These are phyloP conservation scores for Microchrysa polita DNA, from an alignment of 2,888 invertebrate species.

Conservation along the genomic window DNA sequence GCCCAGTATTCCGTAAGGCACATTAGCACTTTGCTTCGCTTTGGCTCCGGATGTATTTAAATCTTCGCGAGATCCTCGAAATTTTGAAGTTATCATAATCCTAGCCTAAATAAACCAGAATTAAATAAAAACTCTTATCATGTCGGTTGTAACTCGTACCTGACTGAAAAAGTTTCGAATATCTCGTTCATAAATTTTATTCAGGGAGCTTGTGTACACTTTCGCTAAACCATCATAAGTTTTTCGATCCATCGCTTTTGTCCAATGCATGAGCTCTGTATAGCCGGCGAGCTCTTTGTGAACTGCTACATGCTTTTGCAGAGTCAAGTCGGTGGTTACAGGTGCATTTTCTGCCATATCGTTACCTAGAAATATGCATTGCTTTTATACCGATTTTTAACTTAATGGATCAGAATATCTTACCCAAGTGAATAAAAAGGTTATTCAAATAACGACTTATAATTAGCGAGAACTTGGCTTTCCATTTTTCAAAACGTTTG, in stretches of 20 bases:
- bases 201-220: constrained; percentile 84
- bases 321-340: constrained; percentile 67
- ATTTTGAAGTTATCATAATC: constrained; percentile 59
- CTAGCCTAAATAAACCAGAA: constrained; percentile 56
- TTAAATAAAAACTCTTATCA: too few relatives aligned
- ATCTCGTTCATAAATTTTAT: constrained; percentile 90
- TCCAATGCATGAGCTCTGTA: constrained; percentile 91
- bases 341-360: constrained; percentile 71
- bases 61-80: constrained; percentile 64
- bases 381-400: neutral
- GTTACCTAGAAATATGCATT: constrained; percentile 67
- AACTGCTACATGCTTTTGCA: constrained; percentile 81
- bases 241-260: constrained; percentile 85
- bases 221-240: constrained; percentile 83
- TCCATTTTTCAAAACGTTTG: constrained; percentile 79
- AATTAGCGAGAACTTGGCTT: constrained; percentile 81
- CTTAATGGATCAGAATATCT: constrained; percentile 53
- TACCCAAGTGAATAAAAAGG: constrained; percentile 90
- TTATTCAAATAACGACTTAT: constrained; percentile 93
- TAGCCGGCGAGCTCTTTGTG: constrained; percentile 89
- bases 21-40: constrained; percentile 62
- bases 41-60: constrained; percentile 61
- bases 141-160: constrained; percentile 56
- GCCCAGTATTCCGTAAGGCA: constrained; percentile 67
- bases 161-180: constrained; percentile 80